Conservation (phyloP, 2,888 invertebrate genomes). For the Eustalomyia histrio region DNA sequence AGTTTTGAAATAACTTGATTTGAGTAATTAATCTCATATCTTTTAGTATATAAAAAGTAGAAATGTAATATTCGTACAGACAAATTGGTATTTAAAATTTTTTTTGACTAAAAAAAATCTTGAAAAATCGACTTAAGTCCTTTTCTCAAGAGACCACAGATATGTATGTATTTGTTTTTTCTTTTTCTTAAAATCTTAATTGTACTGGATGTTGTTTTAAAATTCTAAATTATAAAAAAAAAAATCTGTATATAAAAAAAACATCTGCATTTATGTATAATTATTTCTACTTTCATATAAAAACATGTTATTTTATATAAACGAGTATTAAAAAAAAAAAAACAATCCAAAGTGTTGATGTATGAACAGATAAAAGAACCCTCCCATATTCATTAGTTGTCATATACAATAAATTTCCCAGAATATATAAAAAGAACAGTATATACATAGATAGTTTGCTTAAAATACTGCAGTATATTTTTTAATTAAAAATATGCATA, state of each 20-base stretch:
- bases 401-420: background rate
- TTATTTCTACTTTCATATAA: background rate
- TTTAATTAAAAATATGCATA: constrained; percentile 5
- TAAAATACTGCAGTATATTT: background rate
- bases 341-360: constrained; percentile 18
- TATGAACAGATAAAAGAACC: background rate
- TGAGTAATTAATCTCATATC: too few species aligned
- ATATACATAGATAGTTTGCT: background rate
- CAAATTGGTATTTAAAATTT: too few species aligned
- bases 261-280: background rate
- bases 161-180: too few species aligned
- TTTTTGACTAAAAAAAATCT: too few species aligned
- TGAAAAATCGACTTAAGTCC: too few species aligned
- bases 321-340: background rate
- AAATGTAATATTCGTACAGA: too few species aligned
- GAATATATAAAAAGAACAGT: background rate
- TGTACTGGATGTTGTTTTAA: background rate
- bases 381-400: constrained; percentile 1
- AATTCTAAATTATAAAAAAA: background rate
- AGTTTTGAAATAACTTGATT: too few species aligned
- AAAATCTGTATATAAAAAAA: background rate
- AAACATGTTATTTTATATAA: too few species aligned
- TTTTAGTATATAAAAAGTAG: too few species aligned
- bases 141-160: too few species aligned
- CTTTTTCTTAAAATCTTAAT: background rate